Base-by-base conservation (phyloP, 2,113 vertebrate species). In the Epinephelus lanceolatus region DNA sequence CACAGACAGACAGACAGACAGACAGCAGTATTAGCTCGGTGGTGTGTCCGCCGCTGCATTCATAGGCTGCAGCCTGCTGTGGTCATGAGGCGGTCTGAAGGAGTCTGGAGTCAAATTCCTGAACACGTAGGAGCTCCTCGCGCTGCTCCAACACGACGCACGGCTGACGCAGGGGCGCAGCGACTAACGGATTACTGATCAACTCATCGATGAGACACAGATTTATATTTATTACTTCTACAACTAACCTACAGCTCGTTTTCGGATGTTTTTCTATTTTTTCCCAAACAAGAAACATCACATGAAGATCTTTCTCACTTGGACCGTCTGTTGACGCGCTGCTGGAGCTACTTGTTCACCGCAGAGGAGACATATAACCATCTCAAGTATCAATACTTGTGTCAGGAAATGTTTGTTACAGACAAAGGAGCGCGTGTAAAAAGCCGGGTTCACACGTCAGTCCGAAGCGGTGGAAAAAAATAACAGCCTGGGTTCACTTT, bases 21-120 rank as follows among this genome's bases (percentile, higher is more conserved):
- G 53, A 6, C 42, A 61, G 65, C 40, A 21, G 70, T 2, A 53
- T 13, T n/a, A 61, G 71, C 55, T 27, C 23, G 68, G 37, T 30
- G 53, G 18, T 57, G 74, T 21, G 78, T 62, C 40, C 17, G 63
- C 40, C 17, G 63, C 42, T 40, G 71, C 78, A 6, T 19, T 69
- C 59, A 52, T 13, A 70, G 56, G 37, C 86, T 67, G 80, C 30
- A 30, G 30, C n/a, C 81, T 42, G 70, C 84, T 65, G 75, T 2
- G 55, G 27, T 7, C 11, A 3, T 37, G 87, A 90, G 85, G 91
- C 84, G 86, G 90, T 62, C 89, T 85, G 91, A 78, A 70, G 76
- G 77, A 86, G 80, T 66, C 71, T 62, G 91, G 94, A 94, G 92
- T 95, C 95, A 92, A 83, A 94, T 96, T 95, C 93, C 93, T 89